Evolutionary conservation across 2,888 invertebrate species (phyloP), one percentile per base, ranked within the genome.

Genomic region (Phania funesta): DNA sequence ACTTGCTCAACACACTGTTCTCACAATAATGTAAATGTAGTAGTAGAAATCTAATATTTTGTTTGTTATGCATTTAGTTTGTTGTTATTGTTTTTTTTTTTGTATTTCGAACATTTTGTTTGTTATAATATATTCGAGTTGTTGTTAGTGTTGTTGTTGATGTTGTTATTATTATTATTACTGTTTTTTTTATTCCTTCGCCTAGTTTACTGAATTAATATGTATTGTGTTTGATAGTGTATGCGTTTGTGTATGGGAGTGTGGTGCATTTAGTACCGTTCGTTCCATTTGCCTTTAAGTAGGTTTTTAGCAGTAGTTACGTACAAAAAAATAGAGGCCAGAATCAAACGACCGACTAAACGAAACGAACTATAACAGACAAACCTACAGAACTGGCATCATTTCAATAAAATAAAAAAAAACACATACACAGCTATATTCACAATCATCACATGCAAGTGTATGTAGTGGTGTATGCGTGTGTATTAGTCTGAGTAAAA

Each of bases 81-180:
- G 29, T 54, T 68, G 29, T 41, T 54, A n/a, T 54, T 60, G 3
- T 70, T 54, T 20, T 48, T 56, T n/a, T 24, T 29, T 70, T 9
- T 77, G 20, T 62, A 18, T 70, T 48, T 71, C 29, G 29, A 71
- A 52, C 52, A 65, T 79, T 74, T 79, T 65, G 64, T 78, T 71
- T 78, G 78, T 73, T 79, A 74, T 67, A 73, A 74, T 74, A 79
- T 79, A 73, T 79, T 74, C 64, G n/a, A 32, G n/a, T 67, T 73
- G 41, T 74, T 46, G 44, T 58, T 58, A 11, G 11, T 58, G 35
- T 48, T 68, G 35, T 70, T 68, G 9, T 67, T 58, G 18, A 64
- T 64, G 16, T 64, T 44, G 26, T 60, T 60, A 26, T 46, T 56
- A 11, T 68, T 60, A 13, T 60, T 41, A 67, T 50, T 54, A 7